Percentiles rank a stretch among this genome's conserved stretches.
Evolutionary conservation across 2,113 vertebrate genomes (phyloP).

Genomic region (Hemiscyllium ocellatum): DNA sequence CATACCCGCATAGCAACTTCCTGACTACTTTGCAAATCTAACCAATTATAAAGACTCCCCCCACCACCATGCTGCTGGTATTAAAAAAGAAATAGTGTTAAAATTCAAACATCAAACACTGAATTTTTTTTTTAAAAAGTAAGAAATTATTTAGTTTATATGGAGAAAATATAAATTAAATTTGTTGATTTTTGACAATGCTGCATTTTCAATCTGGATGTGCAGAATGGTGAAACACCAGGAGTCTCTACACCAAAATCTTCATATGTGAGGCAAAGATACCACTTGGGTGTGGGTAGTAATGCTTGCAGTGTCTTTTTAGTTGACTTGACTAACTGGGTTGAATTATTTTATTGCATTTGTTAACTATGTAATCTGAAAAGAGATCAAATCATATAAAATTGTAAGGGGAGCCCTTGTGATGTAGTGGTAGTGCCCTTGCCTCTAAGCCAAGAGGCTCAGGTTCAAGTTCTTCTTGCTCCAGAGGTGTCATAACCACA

Average conservation of each 20-base stretch:
- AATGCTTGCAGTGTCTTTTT: neutral
- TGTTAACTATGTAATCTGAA: neutral
- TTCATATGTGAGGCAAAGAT: neutral
- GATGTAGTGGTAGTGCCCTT: no score
- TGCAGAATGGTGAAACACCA: neutral
- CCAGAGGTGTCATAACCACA: no score
- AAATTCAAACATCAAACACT: neutral
- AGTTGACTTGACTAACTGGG: neutral
- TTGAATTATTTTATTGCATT: neutral
- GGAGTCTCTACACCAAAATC: neutral
- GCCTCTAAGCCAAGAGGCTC: no score
- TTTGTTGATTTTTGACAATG: neutral
- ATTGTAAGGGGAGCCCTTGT: neutral
- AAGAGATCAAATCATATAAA: neutral
- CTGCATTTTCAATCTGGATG: neutral
- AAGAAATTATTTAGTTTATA: neutral
- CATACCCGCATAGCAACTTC: constrained; percentile 43
- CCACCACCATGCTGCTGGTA: neutral
- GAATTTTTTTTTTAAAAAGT: neutral
- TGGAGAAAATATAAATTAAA: neutral
- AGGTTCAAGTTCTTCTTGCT: no score
- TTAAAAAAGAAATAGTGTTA: neutral
- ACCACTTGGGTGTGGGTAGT: neutral
- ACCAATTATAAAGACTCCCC: neutral
- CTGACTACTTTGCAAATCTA: constrained; percentile 25